Evolutionary conservation across 2,797 vertebrate species (phyloP).

Genomic region (Nyctalus aviator): DNA sequence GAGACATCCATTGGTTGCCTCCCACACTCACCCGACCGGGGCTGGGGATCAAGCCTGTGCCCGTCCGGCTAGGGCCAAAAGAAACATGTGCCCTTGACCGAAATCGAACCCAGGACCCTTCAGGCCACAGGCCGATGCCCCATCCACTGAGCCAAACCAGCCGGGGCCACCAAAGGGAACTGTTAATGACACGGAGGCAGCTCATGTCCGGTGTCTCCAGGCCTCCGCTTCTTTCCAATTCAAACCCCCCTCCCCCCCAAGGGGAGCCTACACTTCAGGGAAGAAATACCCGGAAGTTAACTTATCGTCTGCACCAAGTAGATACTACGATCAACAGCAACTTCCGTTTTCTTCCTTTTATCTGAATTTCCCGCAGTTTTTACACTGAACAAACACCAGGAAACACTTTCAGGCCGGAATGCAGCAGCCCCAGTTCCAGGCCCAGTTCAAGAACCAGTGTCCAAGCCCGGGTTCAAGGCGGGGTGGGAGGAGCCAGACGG

Average conservation of each 20-base stretch:
- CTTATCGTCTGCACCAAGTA: not conserved
- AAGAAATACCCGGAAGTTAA: not conserved
- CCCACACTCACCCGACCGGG: too few relatives aligned
- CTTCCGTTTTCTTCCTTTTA: not conserved
- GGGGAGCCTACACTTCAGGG: not conserved
- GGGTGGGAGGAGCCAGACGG: not conserved
- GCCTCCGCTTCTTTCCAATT: not conserved
- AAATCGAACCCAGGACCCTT: too few relatives aligned
- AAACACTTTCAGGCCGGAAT: not conserved
- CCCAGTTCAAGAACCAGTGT: not conserved
- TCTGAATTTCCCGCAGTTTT: not conserved
- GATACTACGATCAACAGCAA: too few relatives aligned
- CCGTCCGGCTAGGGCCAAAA: too few relatives aligned
- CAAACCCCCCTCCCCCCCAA: fast-evolving
- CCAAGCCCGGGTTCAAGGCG: not conserved
- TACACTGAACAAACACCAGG: not conserved
- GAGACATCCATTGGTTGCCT: too few relatives aligned
- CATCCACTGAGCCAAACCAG: too few relatives aligned
- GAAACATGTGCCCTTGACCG: too few relatives aligned
- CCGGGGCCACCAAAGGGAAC: not conserved
- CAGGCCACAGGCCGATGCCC: too few relatives aligned
- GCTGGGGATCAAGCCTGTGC: too few relatives aligned
- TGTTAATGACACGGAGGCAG: not conserved
- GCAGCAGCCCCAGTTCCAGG: not conserved
- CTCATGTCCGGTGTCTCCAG: fast-evolving